phyloP scores from a whole-genome alignment of 2,113 vertebrate species.

The Empidonax alnorum region DNA sequence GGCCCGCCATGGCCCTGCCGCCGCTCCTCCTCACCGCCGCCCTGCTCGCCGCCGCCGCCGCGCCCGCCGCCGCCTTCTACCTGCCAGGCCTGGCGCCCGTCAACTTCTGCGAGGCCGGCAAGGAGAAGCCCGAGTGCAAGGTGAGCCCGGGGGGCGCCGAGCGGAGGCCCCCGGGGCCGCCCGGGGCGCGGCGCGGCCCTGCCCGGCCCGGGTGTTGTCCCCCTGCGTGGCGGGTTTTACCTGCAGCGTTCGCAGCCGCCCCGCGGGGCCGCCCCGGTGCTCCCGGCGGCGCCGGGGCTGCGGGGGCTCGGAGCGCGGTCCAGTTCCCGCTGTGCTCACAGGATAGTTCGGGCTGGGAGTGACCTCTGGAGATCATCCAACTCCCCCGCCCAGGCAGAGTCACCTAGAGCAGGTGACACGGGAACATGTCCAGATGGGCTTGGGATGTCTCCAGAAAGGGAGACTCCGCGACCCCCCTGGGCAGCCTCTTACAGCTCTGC shows the following conservation, averaged over 20 bases:
- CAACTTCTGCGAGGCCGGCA: constrained; percentile 85
- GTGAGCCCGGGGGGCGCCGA: constrained; percentile 57
- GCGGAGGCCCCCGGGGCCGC: not conserved
- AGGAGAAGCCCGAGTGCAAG: constrained; percentile 83
- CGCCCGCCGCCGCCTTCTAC: constrained; percentile 79
- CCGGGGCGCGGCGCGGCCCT: not conserved
- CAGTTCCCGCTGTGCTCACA: rapidly evolving
- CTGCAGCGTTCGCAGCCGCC: not conserved
- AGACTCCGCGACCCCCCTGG: not conserved
- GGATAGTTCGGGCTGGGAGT: not conserved
- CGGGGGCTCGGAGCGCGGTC: rapidly evolving
- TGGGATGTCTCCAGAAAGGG: too few relatives aligned
- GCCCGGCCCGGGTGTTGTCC: not conserved
- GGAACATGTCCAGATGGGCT: not conserved
- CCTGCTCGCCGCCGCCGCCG: not conserved
- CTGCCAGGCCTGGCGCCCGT: constrained; percentile 96
- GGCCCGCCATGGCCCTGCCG: constrained; percentile 20
- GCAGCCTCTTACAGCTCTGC: not conserved
- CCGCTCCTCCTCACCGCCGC: not conserved
- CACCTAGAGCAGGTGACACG: not conserved
- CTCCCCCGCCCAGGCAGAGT: not conserved
- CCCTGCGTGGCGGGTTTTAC: rapidly evolving
- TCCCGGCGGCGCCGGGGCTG: not conserved
- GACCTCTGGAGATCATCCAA: not conserved
- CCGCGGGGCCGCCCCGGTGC: rapidly evolving